phyloP scores from a whole-genome alignment of 2,113 vertebrate genomes.

The Erinaceus europaeus region DNA sequence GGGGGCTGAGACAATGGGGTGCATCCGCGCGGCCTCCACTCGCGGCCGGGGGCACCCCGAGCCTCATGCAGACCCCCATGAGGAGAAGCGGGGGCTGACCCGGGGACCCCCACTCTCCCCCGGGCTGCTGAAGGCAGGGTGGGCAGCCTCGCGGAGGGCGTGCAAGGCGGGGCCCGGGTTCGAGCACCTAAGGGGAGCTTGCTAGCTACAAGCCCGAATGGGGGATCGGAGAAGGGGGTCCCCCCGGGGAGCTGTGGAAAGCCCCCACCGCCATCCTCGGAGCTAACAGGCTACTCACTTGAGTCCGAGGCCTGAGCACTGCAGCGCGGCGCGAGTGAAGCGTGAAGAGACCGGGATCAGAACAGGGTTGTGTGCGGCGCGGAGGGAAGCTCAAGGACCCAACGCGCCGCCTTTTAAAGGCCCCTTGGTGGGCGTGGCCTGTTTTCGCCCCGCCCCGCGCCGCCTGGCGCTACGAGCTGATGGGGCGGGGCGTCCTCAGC shows the following conservation, averaged over 20 bases:
- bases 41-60: not conserved
- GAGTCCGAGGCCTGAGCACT: not conserved
- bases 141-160: too few species aligned
- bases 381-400: too few species aligned
- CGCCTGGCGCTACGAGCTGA: not conserved
- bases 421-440: not conserved
- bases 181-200: too few species aligned
- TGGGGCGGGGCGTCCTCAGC: accelerated
- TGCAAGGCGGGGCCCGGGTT: too few species aligned
- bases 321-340: not conserved
- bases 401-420: constrained; percentile 33
- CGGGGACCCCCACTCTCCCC: not conserved
- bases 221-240: too few species aligned
- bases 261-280: not conserved
- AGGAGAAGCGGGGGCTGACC: not conserved
- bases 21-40: not conserved
- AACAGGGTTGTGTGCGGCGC: too few species aligned
- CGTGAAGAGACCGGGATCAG: accelerated
- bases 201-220: too few species aligned
- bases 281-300: constrained; percentile 39
- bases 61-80: not conserved
- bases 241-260: not conserved
- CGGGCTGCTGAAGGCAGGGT: not conserved
- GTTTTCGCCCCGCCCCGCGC: accelerated
- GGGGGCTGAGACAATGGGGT: too few species aligned